Base-by-base conservation (phyloP, 1,140 invertebrate genomes). In the Sarcophaga bullata region DNA sequence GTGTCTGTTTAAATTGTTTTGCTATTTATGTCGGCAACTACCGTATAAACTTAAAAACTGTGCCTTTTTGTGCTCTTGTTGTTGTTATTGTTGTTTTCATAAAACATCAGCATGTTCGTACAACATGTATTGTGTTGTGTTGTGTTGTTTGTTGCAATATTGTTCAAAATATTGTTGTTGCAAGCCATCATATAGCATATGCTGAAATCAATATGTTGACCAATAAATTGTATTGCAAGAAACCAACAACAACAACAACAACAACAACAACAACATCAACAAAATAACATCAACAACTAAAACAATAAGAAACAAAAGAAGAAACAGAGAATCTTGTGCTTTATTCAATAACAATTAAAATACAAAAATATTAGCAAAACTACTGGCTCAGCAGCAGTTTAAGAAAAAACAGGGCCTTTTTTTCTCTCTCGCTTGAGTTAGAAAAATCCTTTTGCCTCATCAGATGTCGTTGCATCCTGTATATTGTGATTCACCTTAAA, bases 1-100 rank as follows among this genome's bases (percentile, higher is more conserved):
- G 87, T 88, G 87, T 88, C 87, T 88, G 87, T 80, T 87, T 87
- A 88, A 88, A 88, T 88, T 88, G 87, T 86, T 37, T 78, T 88
- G 87, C 87, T 88, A 88, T 88, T 88, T 88, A 88, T 88, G 87
- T 88, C 84, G 86, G 87, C 87, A 88, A 88, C 87, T 88, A 88
- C 87, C 87, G 87, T 88, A 88, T 88, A 88, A 88, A 87, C 86
- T 88, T 88, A 17, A 62, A 46, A 17, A 37, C 58, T 82, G 84
- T 86, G 83, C 85, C 85, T 87, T 85, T 85, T 85, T 50, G 8
- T 58, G 10, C 15, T 15, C 7, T 62, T 15, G 58, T 62, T 62
- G 9, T 62, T 15, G 9, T 62, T 62, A 11, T 15, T 62, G 9
- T 62, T 62, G 0, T 15, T 62, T 13, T 62, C 58, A 62, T 25